Base-by-base conservation (phyloP, 2,888 invertebrate species). In the Brenthis hecate region DNA sequence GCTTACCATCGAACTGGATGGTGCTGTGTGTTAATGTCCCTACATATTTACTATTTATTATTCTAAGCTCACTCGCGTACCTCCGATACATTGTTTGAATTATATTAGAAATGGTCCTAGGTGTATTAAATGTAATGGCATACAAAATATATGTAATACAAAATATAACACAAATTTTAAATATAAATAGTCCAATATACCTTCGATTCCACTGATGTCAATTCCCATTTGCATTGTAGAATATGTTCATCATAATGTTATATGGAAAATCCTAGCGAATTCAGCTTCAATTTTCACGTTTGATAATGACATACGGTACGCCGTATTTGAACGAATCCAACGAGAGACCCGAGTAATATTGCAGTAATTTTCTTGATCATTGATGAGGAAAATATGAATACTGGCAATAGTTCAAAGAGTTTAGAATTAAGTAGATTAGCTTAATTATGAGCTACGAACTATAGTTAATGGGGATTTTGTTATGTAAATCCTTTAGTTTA, bases 341-440 rank as follows among this genome's bases (percentile, higher is more conserved):
- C 64, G 56, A 64, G 62, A 64, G 60, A 67, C 65, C 81, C 81
- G 83, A 87, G 72, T 72, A 63, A 74, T 73, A 78, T 75, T 75
- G 70, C 74, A 74, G 76, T 76, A 78, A 78, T 78, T 78, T 79
- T 77, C 79, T 73, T 72, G 75, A 66, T 66, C 78, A 75, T 73
- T 77, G 79, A 72, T 68, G 78, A 70, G 75, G 78, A 78, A 78
- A 78, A 79, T 78, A 75, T 76, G 74, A 88, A 86, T 79, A 80
- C 76, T 75, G 78, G 75, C 79, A 78, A 82, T 83, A 83, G 84
- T 83, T 85, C 85, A 86, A 84, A 85, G 83, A 81, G 86, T 80
- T 85, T 83, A 68, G 66, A 66, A 66, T 70, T 72, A 71, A 72
- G 56, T 55, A 56, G 66, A 70, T 70, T 68, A 68, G 19, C 61